Evolutionary conservation across 2,888 invertebrate species (phyloP), one percentile per base, ranked within the genome.

Genomic region (Lithophane leautieri): DNA sequence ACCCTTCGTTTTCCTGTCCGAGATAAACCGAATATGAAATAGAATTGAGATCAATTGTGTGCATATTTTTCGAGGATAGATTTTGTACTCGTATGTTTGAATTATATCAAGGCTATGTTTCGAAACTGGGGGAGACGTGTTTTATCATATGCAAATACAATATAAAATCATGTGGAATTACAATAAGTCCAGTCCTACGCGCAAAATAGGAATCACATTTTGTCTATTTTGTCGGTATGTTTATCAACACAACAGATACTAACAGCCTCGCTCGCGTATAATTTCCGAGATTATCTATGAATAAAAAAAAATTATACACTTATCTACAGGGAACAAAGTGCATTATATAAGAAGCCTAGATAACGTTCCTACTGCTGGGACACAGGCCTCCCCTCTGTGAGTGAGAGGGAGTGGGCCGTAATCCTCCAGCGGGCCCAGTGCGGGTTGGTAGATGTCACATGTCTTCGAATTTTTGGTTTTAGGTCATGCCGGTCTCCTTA

Each of bases 261-360:
- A 65, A 42, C 22, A 71, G 42, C 42, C 4, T 19, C n/a, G 25
- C 12, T 67, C n/a, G n/a, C n/a, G 12, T 44, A 56, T 56, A 56
- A 34, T 34, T 47, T 68, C 28, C n/a, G 6, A 68, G 19, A 72
- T 66, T 56, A 58, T 72, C 16, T 47, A 73, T 75, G n/a, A 65
- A 75, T 47, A 9, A 7, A n/a, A 58, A 14, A 28, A 25, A 34
- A 28, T 22, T 52, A 1, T 8, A n/a, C 52, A 44, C 25, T n/a
- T 67, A 77, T 50, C 14, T 42, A 67, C 2, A 61, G 12, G 44
- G 28, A 28, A 58, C 47, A 63, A 56, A 76, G 47, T 40, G 19
- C 62, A 14, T 28, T 62, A 14, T 2, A 34, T 34, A 34, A 34
- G 4, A 34, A 4, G 34, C 34, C 34, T 34, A 34, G 34, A 34